Base-by-base conservation (phyloP, 2,888 invertebrate genomes). In the Serrognathus titanus region DNA sequence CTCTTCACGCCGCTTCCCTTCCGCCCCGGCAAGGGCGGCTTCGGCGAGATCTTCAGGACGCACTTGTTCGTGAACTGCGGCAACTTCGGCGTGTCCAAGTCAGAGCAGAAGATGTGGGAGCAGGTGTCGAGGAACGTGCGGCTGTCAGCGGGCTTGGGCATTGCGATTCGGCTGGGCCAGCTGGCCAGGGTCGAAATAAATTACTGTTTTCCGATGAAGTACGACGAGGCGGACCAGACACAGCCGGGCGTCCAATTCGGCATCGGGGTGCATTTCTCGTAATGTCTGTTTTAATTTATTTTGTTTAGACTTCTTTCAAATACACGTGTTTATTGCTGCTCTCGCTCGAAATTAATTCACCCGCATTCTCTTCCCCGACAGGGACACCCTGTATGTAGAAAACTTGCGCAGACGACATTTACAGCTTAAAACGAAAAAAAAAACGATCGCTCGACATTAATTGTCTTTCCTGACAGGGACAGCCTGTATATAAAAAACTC, bases 101-200 rank as follows among this genome's bases (percentile, higher is more conserved):
- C 77, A 46, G 74, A 83, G 82, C 73, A 76, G 77, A 68, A 73
- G 38, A 70, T 78, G 12, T 70, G 74, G 52, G 63, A 77, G 56
- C 72, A 79, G 50, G 71, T 85, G 61, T 65, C 72, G 48, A 81
- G 82, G 49, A 81, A 82, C 57, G 79, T 84, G 66, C 83, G 97
- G 55, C 82, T 88, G 69, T 84, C 95, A 2, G 85, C 84, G 67
- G 98, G 99, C 36, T 77, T 87, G 53, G 97, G 97, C 11, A 75
- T 97, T 51, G 92, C 91, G 10, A 81, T 97, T 71, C 85, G 90
- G 61, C 79, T 98, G 55, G 94, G 88, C 64, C 83, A 91, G 63
- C 81, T 88, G 61, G 96, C 95, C n/a, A 83, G 97, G 55, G 82
- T 98, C 53, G 98, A 99, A 82, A 83, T 99, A 52, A 98, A 97